phyloP scores from a whole-genome alignment of 92 coral and sea anemone species.

The Porites evermanni region DNA sequence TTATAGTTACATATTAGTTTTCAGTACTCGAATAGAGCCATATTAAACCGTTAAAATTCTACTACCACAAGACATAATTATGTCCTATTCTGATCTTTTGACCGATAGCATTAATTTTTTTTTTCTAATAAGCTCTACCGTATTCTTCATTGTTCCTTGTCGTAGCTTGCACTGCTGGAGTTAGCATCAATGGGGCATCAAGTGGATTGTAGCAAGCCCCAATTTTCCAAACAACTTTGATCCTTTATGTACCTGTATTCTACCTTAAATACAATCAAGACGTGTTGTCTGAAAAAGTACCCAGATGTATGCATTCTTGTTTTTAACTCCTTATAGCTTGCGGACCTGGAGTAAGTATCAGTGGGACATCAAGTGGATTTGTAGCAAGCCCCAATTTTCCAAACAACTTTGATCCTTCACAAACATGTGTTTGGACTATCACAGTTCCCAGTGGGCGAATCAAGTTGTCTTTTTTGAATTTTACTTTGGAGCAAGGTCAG shows the following conservation, averaged over 20 bases:
- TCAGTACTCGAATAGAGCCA: too few species aligned
- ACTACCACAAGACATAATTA: too few species aligned
- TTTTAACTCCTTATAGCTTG: background rate
- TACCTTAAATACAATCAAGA: too few species aligned
- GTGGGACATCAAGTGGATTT: slow-evolving; percentile 12
- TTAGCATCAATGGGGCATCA: background rate
- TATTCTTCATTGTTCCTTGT: background rate
- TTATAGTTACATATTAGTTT: too few species aligned
- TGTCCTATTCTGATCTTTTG: too few species aligned
- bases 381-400: slow-evolving; percentile 32
- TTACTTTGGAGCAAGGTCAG: background rate
- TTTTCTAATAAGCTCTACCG: too few species aligned
- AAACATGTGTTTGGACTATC: slow-evolving; percentile 21
- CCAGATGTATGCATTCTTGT: background rate
- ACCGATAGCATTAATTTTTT: too few species aligned
- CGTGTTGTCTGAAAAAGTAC: too few species aligned
- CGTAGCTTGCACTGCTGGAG: background rate
- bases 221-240: slow-evolving; percentile 19
- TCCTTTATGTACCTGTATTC: too few species aligned
- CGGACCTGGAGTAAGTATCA: background rate
- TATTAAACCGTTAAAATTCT: too few species aligned
- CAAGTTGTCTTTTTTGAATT: slow-evolving; percentile 23
- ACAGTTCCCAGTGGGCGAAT: slow-evolving; percentile 25
- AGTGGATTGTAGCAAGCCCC: slow-evolving; percentile 22
- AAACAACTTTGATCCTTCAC: background rate